Conservation (phyloP, 23 tunicate species). For the Styela clava region DNA sequence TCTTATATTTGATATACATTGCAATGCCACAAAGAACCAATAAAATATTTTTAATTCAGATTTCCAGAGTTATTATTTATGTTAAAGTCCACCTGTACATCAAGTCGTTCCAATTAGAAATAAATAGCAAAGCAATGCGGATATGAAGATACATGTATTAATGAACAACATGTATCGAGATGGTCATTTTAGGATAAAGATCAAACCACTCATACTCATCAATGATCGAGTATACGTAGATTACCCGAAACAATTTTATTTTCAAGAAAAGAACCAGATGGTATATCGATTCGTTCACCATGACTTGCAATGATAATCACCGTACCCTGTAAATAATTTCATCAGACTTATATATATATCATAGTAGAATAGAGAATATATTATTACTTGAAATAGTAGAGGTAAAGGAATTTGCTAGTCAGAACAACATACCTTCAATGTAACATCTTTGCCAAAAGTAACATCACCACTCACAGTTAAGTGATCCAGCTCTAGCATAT, state of each 20-base stretch:
- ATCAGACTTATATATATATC: not conserved
- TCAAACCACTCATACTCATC: too few species aligned
- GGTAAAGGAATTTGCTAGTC: not conserved
- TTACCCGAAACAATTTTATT: conserved; percentile 97
- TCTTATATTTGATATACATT: too few species aligned
- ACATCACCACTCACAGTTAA: conserved; percentile 95
- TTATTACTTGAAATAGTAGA: not conserved
- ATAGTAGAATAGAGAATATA: not conserved
- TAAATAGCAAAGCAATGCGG: too few species aligned
- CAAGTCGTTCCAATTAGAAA: too few species aligned
- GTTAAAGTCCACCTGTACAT: too few species aligned
- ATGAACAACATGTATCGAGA: too few species aligned
- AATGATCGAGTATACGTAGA: conserved; percentile 85
- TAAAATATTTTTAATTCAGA: too few species aligned
- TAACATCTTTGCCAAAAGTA: conserved; percentile 94
- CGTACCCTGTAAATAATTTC: conserved; percentile 59
- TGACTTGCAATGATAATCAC: conserved; percentile 95
- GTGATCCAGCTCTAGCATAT: conserved; percentile 92
- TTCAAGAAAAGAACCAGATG: conserved; percentile 89
- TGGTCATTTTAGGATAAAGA: too few species aligned
- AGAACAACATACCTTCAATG: conserved; percentile 33
- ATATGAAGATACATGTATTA: too few species aligned
- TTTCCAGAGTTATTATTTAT: too few species aligned
- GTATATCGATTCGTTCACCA: conserved; percentile 94
- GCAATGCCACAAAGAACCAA: too few species aligned